Conservation (phyloP, 2,797 vertebrate species). For the Takifugu ocellatus region DNA sequence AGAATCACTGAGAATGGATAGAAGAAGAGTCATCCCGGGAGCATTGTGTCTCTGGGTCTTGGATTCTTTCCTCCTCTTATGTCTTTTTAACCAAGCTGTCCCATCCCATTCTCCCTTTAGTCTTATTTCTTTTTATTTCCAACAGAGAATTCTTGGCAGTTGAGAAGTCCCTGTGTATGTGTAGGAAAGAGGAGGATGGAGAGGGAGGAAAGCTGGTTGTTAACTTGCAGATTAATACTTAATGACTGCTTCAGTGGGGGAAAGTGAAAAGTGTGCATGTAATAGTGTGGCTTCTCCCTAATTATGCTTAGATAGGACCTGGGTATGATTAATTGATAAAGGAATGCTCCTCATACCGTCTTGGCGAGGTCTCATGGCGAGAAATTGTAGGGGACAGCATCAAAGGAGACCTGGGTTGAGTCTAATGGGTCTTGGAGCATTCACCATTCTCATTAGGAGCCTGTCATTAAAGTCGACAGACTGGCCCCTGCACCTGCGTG, state of each 20-base stretch:
- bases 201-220: constrained; percentile 70
- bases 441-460: constrained; percentile 90
- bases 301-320: constrained; percentile 95
- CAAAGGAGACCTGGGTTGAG: constrained; percentile 94
- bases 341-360: constrained; percentile 84
- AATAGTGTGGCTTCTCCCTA: constrained; percentile 92
- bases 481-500: constrained; percentile 66
- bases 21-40: constrained; percentile 23
- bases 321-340: constrained; percentile 99
- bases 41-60: constrained; percentile 36
- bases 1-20: constrained; percentile 66
- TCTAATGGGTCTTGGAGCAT: constrained; percentile 90
- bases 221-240: constrained; percentile 97
- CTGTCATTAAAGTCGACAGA: constrained; percentile 87
- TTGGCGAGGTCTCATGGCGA: constrained; percentile 62
- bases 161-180: constrained; percentile 30
- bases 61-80: constrained; percentile 20
- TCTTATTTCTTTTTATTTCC: constrained; percentile 24
- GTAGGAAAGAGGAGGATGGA: neutral
- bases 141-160: constrained; percentile 56
- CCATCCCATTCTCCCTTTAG: constrained; percentile 36
- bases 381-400: constrained; percentile 89
- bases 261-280: constrained; percentile 76
- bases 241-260: constrained; percentile 89
- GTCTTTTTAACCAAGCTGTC: constrained; percentile 7